Conservation (phyloP, 2,888 invertebrate species). For the Chrysolina oricalcia region DNA sequence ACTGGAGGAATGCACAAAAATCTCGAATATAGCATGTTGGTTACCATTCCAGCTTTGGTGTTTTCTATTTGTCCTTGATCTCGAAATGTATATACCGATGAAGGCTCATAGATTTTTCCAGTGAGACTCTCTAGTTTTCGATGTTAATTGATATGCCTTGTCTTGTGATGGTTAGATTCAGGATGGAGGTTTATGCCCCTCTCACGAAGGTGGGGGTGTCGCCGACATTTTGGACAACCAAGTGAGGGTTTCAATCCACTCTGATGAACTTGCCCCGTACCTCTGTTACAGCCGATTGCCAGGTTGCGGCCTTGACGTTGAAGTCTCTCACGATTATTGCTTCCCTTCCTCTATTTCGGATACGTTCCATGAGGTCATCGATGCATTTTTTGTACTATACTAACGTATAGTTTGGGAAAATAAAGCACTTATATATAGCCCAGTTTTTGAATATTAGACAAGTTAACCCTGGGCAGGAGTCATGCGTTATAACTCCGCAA, state of each 20-base stretch:
- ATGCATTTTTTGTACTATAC: no score
- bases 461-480: background rate
- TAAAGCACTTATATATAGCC: constrained; percentile 25
- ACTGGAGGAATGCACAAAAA: no score
- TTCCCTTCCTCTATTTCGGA: background rate
- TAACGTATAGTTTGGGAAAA: constrained; percentile 10
- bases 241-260: background rate
- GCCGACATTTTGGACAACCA: background rate
- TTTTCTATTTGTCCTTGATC: no score
- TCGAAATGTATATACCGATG: no score
- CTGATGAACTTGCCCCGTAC: constrained; percentile 22
- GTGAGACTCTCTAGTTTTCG: no score
- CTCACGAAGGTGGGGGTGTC: background rate
- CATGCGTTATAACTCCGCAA: constrained; percentile 10
- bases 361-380: no score
- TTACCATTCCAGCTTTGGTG: no score
- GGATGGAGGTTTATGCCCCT: no score
- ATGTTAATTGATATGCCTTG: no score
- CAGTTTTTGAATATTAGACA: background rate
- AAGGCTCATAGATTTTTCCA: no score
- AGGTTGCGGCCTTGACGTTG: constrained; percentile 35
- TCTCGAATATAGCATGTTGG: no score
- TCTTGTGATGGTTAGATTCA: no score
- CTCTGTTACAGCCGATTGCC: constrained; percentile 19
- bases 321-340: constrained; percentile 33